These are phyloP conservation scores for Cuculus canorus DNA, from an alignment of 2,797 vertebrate genomes.

Conservation along the genomic window DNA sequence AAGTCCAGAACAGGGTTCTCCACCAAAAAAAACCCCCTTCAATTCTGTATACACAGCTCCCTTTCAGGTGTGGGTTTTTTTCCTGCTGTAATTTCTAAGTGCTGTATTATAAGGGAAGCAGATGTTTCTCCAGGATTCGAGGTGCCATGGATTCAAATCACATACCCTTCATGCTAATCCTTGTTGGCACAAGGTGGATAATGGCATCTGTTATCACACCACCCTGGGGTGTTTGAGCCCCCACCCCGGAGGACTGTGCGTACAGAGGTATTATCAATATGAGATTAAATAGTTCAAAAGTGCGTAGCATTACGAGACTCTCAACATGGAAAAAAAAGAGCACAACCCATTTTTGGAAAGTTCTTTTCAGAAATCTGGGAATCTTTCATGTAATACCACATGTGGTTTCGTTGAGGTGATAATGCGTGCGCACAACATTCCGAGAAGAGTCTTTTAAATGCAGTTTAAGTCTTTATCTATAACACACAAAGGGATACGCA, in stretches of 20 bases:
- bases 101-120: slow-evolving; percentile 14
- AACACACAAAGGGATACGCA: neutral
- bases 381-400: neutral
- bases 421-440: neutral
- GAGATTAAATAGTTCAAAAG: slow-evolving; percentile 9
- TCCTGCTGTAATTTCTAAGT: neutral
- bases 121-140: slow-evolving; percentile 54
- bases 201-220: slow-evolving; percentile 42
- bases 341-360: neutral
- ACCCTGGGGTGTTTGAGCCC: slow-evolving; percentile 16
- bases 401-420: neutral
- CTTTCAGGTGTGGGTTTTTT: neutral
- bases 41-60: neutral
- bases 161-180: slow-evolving; percentile 61
- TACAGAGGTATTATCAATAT: neutral
- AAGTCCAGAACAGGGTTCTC: neutral
- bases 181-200: slow-evolving; percentile 47
- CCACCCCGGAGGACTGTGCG: neutral
- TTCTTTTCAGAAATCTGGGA: neutral
- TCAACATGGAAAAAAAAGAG: neutral
- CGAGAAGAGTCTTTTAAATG: neutral
- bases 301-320: neutral
- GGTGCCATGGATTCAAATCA: slow-evolving; percentile 53
- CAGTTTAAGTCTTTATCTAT: neutral
- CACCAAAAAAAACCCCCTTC: neutral